Percentiles rank a stretch among this genome's conserved stretches.
These are phyloP conservation scores for Zalophus californianus DNA, from an alignment of 2,797 vertebrate genomes.

Conservation along the genomic window DNA sequence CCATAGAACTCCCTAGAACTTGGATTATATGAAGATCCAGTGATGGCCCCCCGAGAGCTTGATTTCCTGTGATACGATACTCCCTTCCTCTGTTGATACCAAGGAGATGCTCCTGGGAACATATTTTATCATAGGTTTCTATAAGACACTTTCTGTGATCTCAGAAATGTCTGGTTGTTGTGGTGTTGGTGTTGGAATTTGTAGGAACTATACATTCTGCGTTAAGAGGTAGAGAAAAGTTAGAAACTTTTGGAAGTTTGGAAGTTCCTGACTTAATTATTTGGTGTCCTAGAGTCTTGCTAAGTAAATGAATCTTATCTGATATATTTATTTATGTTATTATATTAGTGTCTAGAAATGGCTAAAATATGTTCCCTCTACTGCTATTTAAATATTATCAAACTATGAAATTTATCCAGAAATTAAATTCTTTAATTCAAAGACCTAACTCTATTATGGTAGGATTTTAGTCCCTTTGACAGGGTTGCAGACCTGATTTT, in stretches of 20 bases:
- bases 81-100: background rate
- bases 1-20: background rate
- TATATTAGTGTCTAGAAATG: background rate
- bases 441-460: background rate
- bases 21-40: background rate
- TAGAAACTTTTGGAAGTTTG: background rate
- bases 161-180: background rate
- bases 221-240: background rate
- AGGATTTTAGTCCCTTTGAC: background rate
- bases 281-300: background rate
- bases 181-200: background rate
- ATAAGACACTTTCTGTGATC: background rate
- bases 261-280: conserved; percentile 11
- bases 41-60: too few relatives aligned
- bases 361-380: background rate
- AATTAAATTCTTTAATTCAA: conserved; percentile 14
- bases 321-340: background rate
- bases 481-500: background rate
- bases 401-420: conserved; percentile 9
- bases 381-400: conserved; percentile 4
- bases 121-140: background rate
- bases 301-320: conserved; percentile 21
- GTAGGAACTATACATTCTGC: background rate
- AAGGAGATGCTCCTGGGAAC: background rate
- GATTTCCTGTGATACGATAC: background rate